Conservation (phyloP, 23 tunicate species). For the Oikopleura vanhoeffeni region DNA sequence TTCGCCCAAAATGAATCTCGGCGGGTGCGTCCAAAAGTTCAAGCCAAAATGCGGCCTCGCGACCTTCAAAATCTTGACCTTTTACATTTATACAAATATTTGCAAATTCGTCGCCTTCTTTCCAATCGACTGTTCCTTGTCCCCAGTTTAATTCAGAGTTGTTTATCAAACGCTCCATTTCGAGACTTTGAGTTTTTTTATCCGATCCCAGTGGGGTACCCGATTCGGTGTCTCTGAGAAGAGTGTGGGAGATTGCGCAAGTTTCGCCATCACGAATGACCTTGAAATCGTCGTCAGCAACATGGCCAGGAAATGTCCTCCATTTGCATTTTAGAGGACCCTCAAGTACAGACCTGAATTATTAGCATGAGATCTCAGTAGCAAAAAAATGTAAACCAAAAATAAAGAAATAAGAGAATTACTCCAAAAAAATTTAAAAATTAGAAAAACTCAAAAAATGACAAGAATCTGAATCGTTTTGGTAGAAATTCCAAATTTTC, state of each 20-base stretch:
- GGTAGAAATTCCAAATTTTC: too few relatives aligned
- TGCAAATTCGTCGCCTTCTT: conserved; percentile 69
- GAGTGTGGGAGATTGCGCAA: conserved; percentile 46
- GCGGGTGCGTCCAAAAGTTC: conserved; percentile 52
- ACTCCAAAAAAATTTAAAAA: too few relatives aligned
- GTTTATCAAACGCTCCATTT: conserved; percentile 21
- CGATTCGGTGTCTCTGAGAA: conserved; percentile 16
- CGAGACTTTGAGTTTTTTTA: not conserved
- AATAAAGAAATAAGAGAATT: too few relatives aligned
- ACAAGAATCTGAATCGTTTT: too few relatives aligned
- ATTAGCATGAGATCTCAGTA: too few relatives aligned
- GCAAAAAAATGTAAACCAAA: too few relatives aligned
- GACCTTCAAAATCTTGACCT: conserved; percentile 45
- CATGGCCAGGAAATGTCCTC: conserved; percentile 50
- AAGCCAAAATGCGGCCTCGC: conserved; percentile 66
- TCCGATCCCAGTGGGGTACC: conserved; percentile 6
- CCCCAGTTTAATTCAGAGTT: conserved; percentile 36
- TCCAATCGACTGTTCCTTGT: conserved; percentile 47
- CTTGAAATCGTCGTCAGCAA: conserved; percentile 62
- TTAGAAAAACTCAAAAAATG: too few relatives aligned
- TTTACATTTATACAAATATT: conserved; percentile 59
- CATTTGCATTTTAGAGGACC: conserved; percentile 36
- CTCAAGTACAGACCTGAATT: too few relatives aligned
- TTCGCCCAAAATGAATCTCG: conserved; percentile 64
- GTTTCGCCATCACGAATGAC: conserved; percentile 70